Evolutionary conservation across 2,797 vertebrate genomes (phyloP), one percentile per base, ranked within the genome.

Genomic region (Sciaenops ocellatus): DNA sequence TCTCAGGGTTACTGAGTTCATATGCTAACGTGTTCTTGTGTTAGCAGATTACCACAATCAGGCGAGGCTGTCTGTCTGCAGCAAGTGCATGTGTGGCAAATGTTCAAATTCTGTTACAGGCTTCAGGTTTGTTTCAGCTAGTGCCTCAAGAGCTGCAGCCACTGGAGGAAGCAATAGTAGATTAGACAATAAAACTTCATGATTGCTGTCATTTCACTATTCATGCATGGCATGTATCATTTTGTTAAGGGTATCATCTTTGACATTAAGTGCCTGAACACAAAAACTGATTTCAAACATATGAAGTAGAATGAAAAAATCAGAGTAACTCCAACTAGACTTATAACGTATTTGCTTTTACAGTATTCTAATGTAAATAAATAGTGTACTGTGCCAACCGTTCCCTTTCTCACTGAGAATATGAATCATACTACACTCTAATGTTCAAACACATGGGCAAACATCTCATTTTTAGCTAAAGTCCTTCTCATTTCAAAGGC

Each of bases 1-100:
- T 82, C 54, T 82, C 63, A 42, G 82, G 89, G 87, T 91, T 71
- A 89, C 70, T 82, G 89, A 86, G 90, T 92, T 90, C 85, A 87
- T 82, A 80, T 54, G 38, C 71, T 64, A 76, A 50, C 79, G 71
- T 77, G 64, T 77, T 81, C 61, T 74, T 85, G 71, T 80, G 42
- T 79, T 85, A 83, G 84, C 77, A 88, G 87, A 92, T 88, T 92
- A 92, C 51, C 62, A 51, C 16, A 42, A 75, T 63, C 57, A 50
- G 66, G 52, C 12, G 0, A 61, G 51, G 55, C 73, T 73, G 70
- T 73, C 72, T 78, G 62, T 79, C 76, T 83, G 75, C 28, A 10
- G 41, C 56, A 62, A 52, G 30, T 52, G 73, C 50, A 55, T 76
- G 68, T 79, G 73, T 26, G 6, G 34, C 48, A 69, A 47, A 44